These are phyloP conservation scores for Hiodon alosoides DNA, from an alignment of 2,113 vertebrate genomes.

Conservation along the genomic window DNA sequence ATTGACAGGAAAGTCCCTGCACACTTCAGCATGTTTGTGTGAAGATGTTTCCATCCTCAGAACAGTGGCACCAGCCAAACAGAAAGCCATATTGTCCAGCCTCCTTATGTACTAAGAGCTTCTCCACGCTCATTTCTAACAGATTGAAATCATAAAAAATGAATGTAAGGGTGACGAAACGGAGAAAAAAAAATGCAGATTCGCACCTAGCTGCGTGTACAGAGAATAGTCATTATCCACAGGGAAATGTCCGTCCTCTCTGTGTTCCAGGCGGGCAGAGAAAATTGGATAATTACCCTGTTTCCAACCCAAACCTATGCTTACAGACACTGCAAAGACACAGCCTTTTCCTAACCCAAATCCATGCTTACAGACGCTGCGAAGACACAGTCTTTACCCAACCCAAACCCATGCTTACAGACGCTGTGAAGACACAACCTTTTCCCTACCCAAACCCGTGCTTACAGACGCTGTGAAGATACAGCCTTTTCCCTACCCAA, in stretches of 20 bases:
- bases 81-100: not conserved
- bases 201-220: too few species aligned
- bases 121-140: not conserved
- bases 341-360: too few species aligned
- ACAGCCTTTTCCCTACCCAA: too few species aligned
- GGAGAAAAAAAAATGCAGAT: not conserved
- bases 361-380: too few species aligned
- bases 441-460: slow-evolving; percentile 34
- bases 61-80: not conserved
- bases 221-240: not conserved
- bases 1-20: not conserved
- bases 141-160: not conserved
- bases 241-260: not conserved
- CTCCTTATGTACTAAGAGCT: not conserved
- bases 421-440: too few species aligned
- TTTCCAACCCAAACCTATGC: too few species aligned
- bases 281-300: slow-evolving; percentile 36
- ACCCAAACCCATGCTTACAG: too few species aligned
- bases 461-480: slow-evolving; percentile 14
- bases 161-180: not conserved
- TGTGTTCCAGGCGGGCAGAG: slow-evolving; percentile 7
- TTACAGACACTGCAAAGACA: too few species aligned
- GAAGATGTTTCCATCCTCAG: not conserved
- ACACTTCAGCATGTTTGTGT: not conserved
- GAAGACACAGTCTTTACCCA: too few species aligned